Percentiles rank a stretch among this genome's conserved stretches.
Conservation (phyloP, 2,113 vertebrate genomes). For the Maccullochella peelii region DNA sequence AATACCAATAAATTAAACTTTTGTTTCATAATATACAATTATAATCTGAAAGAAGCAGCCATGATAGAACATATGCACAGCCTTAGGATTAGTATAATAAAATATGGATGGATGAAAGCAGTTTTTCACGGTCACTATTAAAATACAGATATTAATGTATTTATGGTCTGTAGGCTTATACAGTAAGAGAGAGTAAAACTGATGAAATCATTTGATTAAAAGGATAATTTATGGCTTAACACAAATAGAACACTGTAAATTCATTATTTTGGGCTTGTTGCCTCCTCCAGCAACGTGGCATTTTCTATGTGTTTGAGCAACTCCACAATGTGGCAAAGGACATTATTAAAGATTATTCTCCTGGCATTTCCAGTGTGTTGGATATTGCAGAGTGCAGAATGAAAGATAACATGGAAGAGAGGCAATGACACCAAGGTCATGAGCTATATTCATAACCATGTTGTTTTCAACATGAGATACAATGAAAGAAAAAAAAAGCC, state of each 20-base stretch:
- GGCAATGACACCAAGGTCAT: slow-evolving; percentile 69
- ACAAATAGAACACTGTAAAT: slow-evolving; percentile 48
- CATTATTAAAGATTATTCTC: slow-evolving; percentile 54
- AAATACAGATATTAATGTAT: slow-evolving; percentile 40
- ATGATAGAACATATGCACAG: slow-evolving; percentile 11
- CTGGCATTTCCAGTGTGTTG: slow-evolving; percentile 44
- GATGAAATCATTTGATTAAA: slow-evolving; percentile 60
- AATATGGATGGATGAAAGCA: slow-evolving; percentile 32
- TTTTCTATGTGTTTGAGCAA: slow-evolving; percentile 29
- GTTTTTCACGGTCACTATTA: slow-evolving; percentile 34
- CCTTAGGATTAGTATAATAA: slow-evolving; percentile 40
- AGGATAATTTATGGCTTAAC: slow-evolving; percentile 39
- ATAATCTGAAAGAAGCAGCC: slow-evolving; percentile 34
- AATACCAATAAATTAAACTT: slow-evolving; percentile 45
- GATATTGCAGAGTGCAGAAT: slow-evolving; percentile 31
- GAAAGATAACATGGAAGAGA: slow-evolving; percentile 45
- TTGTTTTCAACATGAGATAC: slow-evolving; percentile 62
- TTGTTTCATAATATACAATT: slow-evolving; percentile 41
- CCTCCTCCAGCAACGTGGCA: slow-evolving; percentile 35
- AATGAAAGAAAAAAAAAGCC: slow-evolving; percentile 48
- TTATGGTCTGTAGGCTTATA: slow-evolving; percentile 29
- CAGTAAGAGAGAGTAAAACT: slow-evolving; percentile 27
- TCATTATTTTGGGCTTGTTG: slow-evolving; percentile 36
- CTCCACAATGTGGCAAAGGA: slow-evolving; percentile 23
- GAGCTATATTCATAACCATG: slow-evolving; percentile 52